These are phyloP conservation scores for Callaeas wilsoni DNA, from an alignment of 2,113 vertebrate species.

Conservation along the genomic window DNA sequence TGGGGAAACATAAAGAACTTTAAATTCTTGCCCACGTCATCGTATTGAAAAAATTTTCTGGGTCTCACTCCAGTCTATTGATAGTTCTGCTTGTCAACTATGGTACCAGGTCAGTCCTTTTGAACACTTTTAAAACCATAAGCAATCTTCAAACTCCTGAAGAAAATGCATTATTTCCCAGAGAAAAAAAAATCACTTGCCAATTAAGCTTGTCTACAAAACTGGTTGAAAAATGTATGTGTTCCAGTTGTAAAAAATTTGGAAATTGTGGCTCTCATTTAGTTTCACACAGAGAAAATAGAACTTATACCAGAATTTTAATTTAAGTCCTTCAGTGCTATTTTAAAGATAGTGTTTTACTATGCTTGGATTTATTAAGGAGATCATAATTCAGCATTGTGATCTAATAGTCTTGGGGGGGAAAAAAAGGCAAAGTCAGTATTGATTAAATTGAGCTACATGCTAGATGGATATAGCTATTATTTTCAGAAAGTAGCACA, in stretches of 20 bases:
- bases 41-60: not conserved
- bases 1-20: not conserved
- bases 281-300: not conserved
- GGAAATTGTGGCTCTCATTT: not conserved
- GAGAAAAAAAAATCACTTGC: not conserved
- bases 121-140: not conserved
- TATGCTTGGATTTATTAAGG: not conserved
- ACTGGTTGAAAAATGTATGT: not conserved
- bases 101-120: not conserved
- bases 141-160: not conserved
- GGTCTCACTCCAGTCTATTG: not conserved
- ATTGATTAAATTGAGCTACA: not conserved
- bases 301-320: not conserved
- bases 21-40: not conserved
- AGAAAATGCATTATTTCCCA: not conserved
- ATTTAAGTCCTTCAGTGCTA: not conserved
- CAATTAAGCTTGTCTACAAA: not conserved
- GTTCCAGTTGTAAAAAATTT: accelerated
- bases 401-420: not conserved
- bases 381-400: not conserved
- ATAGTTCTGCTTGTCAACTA: not conserved
- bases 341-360: not conserved
- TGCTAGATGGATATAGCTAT: not conserved
- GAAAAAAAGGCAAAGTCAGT: not conserved
- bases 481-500: not conserved